Percentiles rank a stretch among this genome's conserved stretches.
These are phyloP conservation scores for Gavialis gangeticus DNA, from an alignment of 2,113 vertebrate species.

Conservation along the genomic window DNA sequence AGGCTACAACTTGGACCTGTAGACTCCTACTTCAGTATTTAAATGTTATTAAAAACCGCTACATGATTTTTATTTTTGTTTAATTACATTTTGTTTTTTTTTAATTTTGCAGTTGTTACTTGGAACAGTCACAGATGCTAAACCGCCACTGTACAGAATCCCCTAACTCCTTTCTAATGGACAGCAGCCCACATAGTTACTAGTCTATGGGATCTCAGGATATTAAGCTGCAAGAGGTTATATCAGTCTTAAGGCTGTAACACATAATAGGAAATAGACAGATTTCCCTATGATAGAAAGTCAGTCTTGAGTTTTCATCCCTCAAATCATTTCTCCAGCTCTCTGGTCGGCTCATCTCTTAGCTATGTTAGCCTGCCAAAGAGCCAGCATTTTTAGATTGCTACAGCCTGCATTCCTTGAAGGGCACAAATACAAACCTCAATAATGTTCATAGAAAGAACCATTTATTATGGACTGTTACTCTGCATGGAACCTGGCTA, in stretches of 20 bases:
- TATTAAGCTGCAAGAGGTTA: constrained; percentile 23
- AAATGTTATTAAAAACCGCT: background rate
- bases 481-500: background rate
- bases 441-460: background rate
- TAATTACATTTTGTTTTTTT: background rate
- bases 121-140: background rate
- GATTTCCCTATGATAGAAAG: background rate
- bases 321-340: background rate
- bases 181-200: background rate
- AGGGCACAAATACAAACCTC: background rate
- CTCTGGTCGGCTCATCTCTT: background rate
- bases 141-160: background rate
- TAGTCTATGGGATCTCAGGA: background rate
- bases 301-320: background rate
- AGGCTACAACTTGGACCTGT: background rate
- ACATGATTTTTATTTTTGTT: background rate
- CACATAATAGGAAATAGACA: background rate
- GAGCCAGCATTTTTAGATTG: background rate
- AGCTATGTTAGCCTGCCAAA: background rate
- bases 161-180: background rate
- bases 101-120: background rate
- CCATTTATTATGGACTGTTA: background rate
- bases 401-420: background rate
- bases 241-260: background rate
- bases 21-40: background rate